Percentiles rank a stretch among this genome's conserved stretches.
Conservation (phyloP, 2,797 vertebrate genomes). For the Calcarius lapponicus region DNA sequence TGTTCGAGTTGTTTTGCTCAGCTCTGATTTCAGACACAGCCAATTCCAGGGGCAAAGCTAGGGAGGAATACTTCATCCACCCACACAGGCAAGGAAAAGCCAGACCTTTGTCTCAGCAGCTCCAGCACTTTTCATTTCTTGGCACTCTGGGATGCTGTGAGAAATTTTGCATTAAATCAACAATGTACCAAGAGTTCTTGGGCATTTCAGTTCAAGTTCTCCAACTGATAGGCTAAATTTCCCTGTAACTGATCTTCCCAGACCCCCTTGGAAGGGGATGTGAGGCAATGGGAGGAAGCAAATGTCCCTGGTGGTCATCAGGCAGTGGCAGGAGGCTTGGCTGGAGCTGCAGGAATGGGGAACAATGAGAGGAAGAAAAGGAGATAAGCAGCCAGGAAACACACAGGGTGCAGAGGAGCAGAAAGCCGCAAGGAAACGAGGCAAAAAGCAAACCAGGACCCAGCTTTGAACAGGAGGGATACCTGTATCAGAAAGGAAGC, state of each 20-base stretch:
- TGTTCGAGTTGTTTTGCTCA: background rate
- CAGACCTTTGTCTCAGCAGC: background rate
- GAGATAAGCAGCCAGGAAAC: conserved; percentile 36
- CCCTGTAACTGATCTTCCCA: background rate
- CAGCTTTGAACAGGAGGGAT: background rate
- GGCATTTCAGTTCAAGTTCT: background rate
- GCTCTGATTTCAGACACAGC: background rate
- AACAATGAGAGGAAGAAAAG: background rate
- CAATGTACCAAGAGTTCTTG: background rate
- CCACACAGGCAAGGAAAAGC: background rate
- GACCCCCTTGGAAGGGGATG: background rate
- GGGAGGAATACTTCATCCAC: background rate
- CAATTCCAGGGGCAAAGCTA: background rate
- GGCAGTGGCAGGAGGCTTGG: fast-evolving
- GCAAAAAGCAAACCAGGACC: background rate
- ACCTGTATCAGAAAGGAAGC: background rate
- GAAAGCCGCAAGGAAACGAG: background rate
- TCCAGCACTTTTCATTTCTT: background rate
- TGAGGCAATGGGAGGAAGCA: background rate
- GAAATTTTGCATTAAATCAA: background rate
- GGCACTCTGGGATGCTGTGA: background rate
- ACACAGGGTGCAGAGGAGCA: background rate
- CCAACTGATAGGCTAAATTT: background rate
- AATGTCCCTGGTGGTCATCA: background rate
- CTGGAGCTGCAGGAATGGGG: background rate